Evolutionary conservation across 2,797 vertebrate genomes (phyloP).

Genomic region (Heterohyrax brucei): DNA sequence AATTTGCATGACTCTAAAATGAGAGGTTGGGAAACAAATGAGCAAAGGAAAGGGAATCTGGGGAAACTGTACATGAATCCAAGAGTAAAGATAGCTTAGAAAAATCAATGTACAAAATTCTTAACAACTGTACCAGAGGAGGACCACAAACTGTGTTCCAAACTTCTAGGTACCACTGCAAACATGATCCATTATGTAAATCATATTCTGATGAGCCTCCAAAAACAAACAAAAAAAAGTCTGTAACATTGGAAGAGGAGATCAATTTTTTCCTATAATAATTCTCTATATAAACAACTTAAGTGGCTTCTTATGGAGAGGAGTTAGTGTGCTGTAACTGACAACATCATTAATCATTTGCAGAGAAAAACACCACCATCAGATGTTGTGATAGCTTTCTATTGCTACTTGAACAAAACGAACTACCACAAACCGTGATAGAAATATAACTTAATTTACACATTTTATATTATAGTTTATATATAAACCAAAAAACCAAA

Average conservation of each 20-base stretch:
- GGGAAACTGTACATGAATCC: neutral
- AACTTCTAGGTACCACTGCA: neutral
- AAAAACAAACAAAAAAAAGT: neutral
- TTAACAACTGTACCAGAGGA: neutral
- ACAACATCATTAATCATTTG: neutral
- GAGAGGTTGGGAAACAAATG: neutral
- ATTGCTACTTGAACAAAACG: neutral
- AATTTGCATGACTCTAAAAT: neutral
- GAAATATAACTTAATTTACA: too few species aligned
- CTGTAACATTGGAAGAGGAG: neutral
- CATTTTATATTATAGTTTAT: too few species aligned
- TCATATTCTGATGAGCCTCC: neutral
- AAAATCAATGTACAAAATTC: neutral
- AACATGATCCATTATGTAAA: neutral
- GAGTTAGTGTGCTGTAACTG: neutral
- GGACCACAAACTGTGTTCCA: neutral
- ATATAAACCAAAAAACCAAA: too few species aligned
- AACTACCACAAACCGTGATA: neutral
- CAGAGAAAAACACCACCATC: neutral
- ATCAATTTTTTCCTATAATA: neutral
- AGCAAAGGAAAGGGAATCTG: neutral
- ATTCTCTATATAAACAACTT: neutral
- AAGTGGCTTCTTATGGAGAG: neutral
- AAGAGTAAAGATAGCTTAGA: neutral
- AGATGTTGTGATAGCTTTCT: neutral